phyloP scores from a whole-genome alignment of 1,140 invertebrate species.

The Diprion similis region DNA sequence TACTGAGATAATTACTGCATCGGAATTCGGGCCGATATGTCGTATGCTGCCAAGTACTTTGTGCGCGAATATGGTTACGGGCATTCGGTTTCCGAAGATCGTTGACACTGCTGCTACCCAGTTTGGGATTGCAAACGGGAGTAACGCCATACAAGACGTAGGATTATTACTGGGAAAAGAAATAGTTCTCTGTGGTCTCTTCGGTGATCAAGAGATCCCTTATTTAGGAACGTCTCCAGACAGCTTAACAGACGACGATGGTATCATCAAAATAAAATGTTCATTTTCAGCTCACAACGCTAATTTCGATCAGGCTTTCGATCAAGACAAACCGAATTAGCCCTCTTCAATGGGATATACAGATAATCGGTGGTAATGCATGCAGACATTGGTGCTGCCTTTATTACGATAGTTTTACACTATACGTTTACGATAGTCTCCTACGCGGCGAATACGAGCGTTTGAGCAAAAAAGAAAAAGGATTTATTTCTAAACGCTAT shows the following conservation, averaged over 20 bases:
- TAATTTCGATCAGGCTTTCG: too few species aligned
- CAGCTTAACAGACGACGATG: slow-evolving; percentile 48
- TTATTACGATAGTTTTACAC: slow-evolving; percentile 17
- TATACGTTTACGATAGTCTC: slow-evolving; percentile 23
- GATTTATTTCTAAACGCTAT: slow-evolving; percentile 18
- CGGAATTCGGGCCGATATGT: slow-evolving; percentile 15
- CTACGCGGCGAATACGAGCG: too few species aligned
- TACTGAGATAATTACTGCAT: slow-evolving; percentile 8
- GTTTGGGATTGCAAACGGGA: slow-evolving; percentile 32
- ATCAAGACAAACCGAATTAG: too few species aligned
- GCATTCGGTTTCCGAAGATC: not conserved
- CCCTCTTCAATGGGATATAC: slow-evolving; percentile 18
- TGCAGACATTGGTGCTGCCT: slow-evolving; percentile 22
- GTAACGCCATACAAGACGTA: slow-evolving; percentile 39
- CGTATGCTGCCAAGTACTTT: slow-evolving; percentile 6
- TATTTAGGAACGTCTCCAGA: slow-evolving; percentile 52
- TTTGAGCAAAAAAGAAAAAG: slow-evolving; percentile 7
- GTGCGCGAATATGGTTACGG: slow-evolving; percentile 3
- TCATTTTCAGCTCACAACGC: too few species aligned
- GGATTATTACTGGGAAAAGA: slow-evolving; percentile 26
- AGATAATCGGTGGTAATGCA: slow-evolving; percentile 20
- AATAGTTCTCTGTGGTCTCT: slow-evolving; percentile 47
- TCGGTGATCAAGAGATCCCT: slow-evolving; percentile 41
- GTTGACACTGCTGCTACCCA: not conserved
- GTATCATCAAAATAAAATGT: too few species aligned